A percentile compares a stretch with the other conserved stretches of the same genome.
These are phyloP conservation scores for Rhinolophus sinicus DNA, from an alignment of 2,113 vertebrate species.

Conservation along the genomic window DNA sequence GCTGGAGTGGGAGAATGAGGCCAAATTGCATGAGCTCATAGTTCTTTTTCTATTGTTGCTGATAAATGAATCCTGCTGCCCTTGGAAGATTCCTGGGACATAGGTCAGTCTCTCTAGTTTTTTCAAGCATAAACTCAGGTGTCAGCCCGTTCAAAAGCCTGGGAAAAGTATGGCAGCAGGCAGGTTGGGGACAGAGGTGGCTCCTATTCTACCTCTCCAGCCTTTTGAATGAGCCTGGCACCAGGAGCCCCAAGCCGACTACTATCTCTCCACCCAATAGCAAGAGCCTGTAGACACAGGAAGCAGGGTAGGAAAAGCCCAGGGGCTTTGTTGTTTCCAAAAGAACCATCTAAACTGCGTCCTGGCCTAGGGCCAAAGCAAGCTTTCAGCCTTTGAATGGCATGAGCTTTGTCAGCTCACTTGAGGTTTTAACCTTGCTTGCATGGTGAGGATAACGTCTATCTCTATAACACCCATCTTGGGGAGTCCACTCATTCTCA, in stretches of 20 bases:
- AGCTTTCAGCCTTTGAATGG: neutral
- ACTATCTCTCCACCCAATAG: neutral
- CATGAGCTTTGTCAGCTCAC: neutral
- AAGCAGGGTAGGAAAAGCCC: neutral
- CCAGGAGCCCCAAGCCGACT: neutral
- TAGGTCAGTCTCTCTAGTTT: neutral
- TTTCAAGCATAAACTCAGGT: neutral
- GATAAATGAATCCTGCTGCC: slow-evolving; percentile 88
- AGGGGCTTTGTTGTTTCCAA: neutral
- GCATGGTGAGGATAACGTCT: neutral
- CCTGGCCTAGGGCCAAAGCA: neutral
- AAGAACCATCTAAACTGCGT: neutral
- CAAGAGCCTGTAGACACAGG: neutral
- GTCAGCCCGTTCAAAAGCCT: neutral
- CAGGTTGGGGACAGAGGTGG: neutral
- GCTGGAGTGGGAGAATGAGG: slow-evolving; percentile 91
- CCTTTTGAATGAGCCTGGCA: neutral
- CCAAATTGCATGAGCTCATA: slow-evolving; percentile 91
- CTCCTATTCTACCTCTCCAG: neutral
- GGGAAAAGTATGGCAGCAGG: slow-evolving; percentile 66
- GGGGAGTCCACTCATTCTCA: neutral
- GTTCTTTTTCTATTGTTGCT: slow-evolving; percentile 93
- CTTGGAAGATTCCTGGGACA: neutral
- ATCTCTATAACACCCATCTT: neutral
- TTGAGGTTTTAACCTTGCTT: neutral